A percentile compares a stretch with the other conserved stretches of the same genome.
Evolutionary conservation across 2,888 invertebrate genomes (phyloP).

Genomic region (Eueremaeus valkanovi): DNA sequence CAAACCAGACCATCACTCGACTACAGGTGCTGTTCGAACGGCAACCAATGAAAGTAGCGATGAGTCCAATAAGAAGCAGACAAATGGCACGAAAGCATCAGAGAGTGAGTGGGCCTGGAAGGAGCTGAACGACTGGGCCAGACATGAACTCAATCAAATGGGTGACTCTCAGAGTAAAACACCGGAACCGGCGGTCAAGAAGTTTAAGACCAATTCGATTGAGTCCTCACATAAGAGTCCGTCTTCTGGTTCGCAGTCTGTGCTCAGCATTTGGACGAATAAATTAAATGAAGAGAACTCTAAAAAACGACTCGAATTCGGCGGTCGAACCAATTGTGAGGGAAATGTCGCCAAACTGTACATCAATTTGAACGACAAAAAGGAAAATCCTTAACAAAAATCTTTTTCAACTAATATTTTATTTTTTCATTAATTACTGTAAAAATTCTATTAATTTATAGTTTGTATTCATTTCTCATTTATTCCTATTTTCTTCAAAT

Average conservation of each 20-base stretch:
- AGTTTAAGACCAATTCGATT: neutral
- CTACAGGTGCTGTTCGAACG: neutral
- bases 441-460: too few species aligned
- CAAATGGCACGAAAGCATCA: neutral
- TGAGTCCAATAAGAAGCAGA: neutral
- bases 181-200: neutral
- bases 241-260: constrained; percentile 53
- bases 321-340: constrained; percentile 56
- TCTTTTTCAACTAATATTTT: too few species aligned
- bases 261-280: constrained; percentile 65
- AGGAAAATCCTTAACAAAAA: constrained; percentile 46
- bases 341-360: constrained; percentile 68
- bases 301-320: constrained; percentile 61
- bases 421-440: too few species aligned
- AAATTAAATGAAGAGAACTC: constrained; percentile 54
- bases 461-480: too few species aligned
- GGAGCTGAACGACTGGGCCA: constrained; percentile 48
- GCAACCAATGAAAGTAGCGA: neutral
- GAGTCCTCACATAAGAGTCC: constrained; percentile 16
- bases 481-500: too few species aligned
- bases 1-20: neutral
- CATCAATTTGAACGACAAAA: constrained; percentile 62
- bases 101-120: constrained; percentile 50
- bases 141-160: constrained; percentile 25
- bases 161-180: constrained; percentile 25